Conservation (phyloP, 1,140 invertebrate species). For the Heliothis subflexa region DNA sequence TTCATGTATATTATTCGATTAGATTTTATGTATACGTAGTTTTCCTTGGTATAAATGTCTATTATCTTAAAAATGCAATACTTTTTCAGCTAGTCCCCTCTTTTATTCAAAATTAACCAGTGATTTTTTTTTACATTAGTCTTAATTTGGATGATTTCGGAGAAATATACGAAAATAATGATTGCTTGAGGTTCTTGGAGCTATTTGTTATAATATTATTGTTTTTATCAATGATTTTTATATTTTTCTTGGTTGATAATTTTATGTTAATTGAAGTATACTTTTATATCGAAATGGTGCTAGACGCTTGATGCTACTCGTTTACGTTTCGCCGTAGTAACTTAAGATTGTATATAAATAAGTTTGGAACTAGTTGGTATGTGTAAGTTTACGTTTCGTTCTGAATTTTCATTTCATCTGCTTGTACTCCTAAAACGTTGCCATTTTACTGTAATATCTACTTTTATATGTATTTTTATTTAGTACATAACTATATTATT, state of each 20-base stretch:
- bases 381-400: conserved; percentile 48
- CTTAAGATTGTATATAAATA: conserved; percentile 72
- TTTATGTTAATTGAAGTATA: conserved; percentile 80
- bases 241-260: conserved; percentile 78
- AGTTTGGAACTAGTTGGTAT: conserved; percentile 57
- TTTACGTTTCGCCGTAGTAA: conserved; percentile 73
- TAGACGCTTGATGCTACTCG: conserved; percentile 78
- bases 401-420: conserved; percentile 45
- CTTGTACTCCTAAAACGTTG: conserved; percentile 60
- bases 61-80: conserved; percentile 74
- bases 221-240: conserved; percentile 69
- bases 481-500: conserved; percentile 58
- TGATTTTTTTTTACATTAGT: conserved; percentile 62
- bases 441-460: conserved; percentile 59
- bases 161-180: conserved; percentile 19
- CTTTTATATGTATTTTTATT: conserved; percentile 45
- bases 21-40: conserved; percentile 70
- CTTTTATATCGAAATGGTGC: conserved; percentile 82
- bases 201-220: conserved; percentile 74
- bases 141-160: conserved; percentile 47
- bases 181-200: conserved; percentile 50
- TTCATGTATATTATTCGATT: conserved; percentile 71
- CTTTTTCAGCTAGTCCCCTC: conserved; percentile 75
- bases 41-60: conserved; percentile 63
- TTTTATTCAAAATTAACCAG: conserved; percentile 77